Conservation (phyloP, 2,113 vertebrate genomes). For the Odontophorus gujanensis region DNA sequence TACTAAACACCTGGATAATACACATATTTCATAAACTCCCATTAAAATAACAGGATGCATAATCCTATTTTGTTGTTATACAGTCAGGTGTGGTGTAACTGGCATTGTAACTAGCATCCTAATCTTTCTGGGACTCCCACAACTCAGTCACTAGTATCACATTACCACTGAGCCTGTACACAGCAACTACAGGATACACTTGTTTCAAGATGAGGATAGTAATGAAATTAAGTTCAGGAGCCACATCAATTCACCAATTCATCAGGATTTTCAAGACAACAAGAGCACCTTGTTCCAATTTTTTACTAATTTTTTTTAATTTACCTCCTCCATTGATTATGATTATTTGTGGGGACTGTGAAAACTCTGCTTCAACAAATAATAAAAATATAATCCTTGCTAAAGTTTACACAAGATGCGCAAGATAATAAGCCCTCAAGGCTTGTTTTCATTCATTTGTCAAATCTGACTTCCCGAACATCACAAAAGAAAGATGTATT, state of each 20-base stretch:
- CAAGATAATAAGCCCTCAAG: neutral
- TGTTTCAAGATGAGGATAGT: neutral
- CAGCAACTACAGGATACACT: neutral
- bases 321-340: neutral
- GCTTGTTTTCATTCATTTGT: neutral
- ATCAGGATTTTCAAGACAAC: neutral
- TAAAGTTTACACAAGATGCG: neutral
- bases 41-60: neutral
- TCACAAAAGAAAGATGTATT: neutral
- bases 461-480: neutral
- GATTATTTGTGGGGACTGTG: neutral
- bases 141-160: neutral
- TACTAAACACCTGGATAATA: neutral
- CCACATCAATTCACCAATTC: neutral
- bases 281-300: neutral
- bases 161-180: neutral
- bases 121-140: neutral
- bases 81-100: neutral
- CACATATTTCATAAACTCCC: neutral
- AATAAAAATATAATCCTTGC: slow-evolving; percentile 8
- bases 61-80: neutral
- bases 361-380: neutral
- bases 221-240: neutral
- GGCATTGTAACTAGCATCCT: neutral
- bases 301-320: neutral